Conservation (phyloP, 1,140 invertebrate species). For the Megalonaias nervosa region DNA sequence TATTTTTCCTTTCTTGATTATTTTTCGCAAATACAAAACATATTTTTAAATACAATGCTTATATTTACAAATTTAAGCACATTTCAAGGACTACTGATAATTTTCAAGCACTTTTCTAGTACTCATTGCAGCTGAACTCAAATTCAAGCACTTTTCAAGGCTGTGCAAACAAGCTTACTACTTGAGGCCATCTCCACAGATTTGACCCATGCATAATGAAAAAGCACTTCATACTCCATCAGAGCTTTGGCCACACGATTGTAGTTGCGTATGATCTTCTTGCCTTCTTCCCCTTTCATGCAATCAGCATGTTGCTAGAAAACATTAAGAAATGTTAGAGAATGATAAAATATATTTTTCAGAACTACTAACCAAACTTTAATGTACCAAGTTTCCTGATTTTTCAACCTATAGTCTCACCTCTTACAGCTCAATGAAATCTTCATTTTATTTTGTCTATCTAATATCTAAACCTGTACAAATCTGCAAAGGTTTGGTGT, state of each 20-base stretch:
- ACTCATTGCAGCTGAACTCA: background rate
- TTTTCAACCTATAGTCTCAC: too few species aligned
- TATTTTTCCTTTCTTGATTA: too few species aligned
- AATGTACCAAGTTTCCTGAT: background rate
- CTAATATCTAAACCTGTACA: too few species aligned
- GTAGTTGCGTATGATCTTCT: slow-evolving; percentile 73
- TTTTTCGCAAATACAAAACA: too few species aligned
- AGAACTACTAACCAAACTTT: background rate
- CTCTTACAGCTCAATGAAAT: too few species aligned
- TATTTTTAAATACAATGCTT: too few species aligned
- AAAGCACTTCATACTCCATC: slow-evolving; percentile 67
- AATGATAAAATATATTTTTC: background rate
- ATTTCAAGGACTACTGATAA: too few species aligned
- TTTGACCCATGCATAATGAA: slow-evolving; percentile 73
- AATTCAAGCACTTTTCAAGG: background rate
- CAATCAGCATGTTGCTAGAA: slow-evolving; percentile 34
- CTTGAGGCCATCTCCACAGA: slow-evolving; percentile 52
- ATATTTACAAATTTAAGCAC: too few species aligned
- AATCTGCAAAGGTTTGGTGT: too few species aligned
- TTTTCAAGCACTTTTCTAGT: background rate
- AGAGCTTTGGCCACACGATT: slow-evolving; percentile 73
- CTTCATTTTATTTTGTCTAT: too few species aligned
- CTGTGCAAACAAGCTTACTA: slow-evolving; percentile 37
- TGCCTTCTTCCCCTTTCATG: slow-evolving; percentile 53
- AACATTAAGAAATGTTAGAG: background rate